Base-by-base conservation (phyloP, 2,888 invertebrate genomes). In the Pseudococcus viburni region DNA sequence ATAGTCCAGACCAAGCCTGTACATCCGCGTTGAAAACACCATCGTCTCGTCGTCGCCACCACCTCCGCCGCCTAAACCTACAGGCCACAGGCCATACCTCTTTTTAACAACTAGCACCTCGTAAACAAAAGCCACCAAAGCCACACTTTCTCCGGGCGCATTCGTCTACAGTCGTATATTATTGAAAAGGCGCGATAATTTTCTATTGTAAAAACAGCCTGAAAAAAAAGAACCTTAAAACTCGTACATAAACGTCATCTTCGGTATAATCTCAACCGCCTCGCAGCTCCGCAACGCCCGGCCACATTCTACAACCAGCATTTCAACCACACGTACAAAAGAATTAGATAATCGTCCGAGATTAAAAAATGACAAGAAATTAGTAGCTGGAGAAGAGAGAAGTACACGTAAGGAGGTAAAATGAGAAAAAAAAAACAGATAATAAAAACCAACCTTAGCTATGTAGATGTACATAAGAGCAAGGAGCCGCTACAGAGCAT, bases 111-210 rank as follows among this genome's bases (percentile, higher is more conserved):
- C 73, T 73, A 12, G 33, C 33, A 73, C 17, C 73, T 73, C 73
- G 15, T 73, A 73, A 73, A 73, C 73, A 73, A 73, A 73, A 73
- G 73, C 73, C 17, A 33, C 26, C 26, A 6, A 73, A 73, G 17
- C 17, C 42, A 42, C 17, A 73, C 73, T 73, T 73, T 73, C 73
- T 73, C 73, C 33, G 64, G 64, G 33, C 73, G 33, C 15, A 64
- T 59, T 15, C 19, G 48, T 51, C 15, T 51, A 42, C 42, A 55
- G 12, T 22, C 22, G 64, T 22, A 22, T 64, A 64, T 22, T 64
- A 64, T 64, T 64, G 64, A 73, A 73, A 73, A 73, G 73, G 73
- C 73, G 73, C 73, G 73, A 73, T 73, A 73, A 73, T 73, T 73
- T 73, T 33, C 73, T 73, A 73, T 73, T 73, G 73, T 73, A 73